Evolutionary conservation across 92 coral and sea anemone genomes (phyloP), one percentile per base, ranked within the genome.

Genomic region (Porites divaricata): DNA sequence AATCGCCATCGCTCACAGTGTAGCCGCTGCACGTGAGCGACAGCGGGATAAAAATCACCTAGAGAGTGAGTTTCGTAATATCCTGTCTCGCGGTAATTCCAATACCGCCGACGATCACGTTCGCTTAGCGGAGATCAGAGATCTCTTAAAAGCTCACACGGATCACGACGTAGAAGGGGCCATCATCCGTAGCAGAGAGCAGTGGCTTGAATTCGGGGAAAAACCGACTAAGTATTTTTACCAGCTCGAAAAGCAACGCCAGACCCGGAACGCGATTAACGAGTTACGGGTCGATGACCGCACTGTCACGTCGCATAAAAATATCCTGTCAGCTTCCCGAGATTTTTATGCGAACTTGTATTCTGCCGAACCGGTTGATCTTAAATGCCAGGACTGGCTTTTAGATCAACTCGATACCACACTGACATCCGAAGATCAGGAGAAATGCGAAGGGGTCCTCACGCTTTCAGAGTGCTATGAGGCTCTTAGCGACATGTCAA

Each of bases 381-480:
- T 14, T 7, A 1, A 25, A 1, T 16, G 65, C 8, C 88, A 82
- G 16, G 88, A 83, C 79, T 76, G 71, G 72, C 70, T 88, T 45
- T 63, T 82, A 6, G 23, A 49, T 19, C 23, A 65, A 2, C 62
- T 84, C 0, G 79, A 85, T 13, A 52, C 16, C 1, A 4, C 63
- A 0, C 64, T 89, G 59, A 45, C 85, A 11, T 77, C 28, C 20
- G 86, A 22, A 20, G 82, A 84, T 0, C 26, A 35, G 16, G 19
- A 26, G 12, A 58, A 12, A 9, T 79, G 86, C 11, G 92, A 89
- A 41, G 89, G 86, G 0, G 26, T 41, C n/a, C 76, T 84, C 24
- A 63, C 77, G 9, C 1, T 26, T 6, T 25, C 61, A 0, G 91
- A 88, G 54, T 82, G 77, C 59, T 48, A n/a, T 22, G 54, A 59